Evolutionary conservation across 2,797 vertebrate species (phyloP).

Genomic region (Pantherophis alleghaniensis): DNA sequence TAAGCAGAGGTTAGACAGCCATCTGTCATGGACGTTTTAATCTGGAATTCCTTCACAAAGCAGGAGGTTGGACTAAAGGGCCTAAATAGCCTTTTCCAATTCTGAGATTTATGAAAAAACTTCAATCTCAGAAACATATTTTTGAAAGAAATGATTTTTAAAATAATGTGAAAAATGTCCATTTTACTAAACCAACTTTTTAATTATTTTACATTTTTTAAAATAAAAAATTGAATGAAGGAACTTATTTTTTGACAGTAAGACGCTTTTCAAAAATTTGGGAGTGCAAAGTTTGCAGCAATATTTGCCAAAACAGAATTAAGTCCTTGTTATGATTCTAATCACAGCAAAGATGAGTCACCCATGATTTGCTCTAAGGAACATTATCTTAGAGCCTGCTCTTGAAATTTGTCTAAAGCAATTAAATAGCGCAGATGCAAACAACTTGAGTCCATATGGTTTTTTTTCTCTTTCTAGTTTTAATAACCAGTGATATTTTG

Average conservation of each 20-base stretch:
- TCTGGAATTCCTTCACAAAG: not conserved
- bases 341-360: constrained; percentile 43
- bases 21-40: not conserved
- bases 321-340: constrained; percentile 6
- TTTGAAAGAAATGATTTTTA: accelerated
- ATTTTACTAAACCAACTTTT: not conserved
- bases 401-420: constrained; percentile 11
- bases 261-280: not conserved
- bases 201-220: not conserved
- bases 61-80: not conserved
- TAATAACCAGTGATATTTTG: not conserved
- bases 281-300: not conserved
- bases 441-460: accelerated
- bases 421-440: constrained; percentile 11
- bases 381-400: not conserved
- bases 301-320: not conserved
- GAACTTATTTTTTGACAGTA: not conserved
- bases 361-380: constrained; percentile 9
- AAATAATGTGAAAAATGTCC: not conserved
- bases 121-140: accelerated
- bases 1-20: not conserved
- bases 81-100: not conserved
- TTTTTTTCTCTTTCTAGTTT: not conserved
- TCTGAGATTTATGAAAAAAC: not conserved
- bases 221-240: not conserved